Evolutionary conservation across 64 coral and sea anemone genomes (phyloP).

Genomic region (Porites lutea): DNA sequence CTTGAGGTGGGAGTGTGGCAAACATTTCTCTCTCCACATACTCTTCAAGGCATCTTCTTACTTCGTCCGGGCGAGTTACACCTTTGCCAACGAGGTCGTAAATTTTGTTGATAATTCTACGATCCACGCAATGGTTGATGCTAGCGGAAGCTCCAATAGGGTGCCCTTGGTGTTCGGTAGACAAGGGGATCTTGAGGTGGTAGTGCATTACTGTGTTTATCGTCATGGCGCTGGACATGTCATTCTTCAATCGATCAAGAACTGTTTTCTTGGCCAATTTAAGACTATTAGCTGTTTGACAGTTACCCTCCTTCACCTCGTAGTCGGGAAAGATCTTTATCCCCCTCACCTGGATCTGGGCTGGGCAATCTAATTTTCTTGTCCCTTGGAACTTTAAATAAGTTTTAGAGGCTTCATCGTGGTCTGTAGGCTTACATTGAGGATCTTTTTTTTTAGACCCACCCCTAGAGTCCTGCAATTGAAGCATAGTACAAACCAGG

Average conservation of each 20-base stretch:
- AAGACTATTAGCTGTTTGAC: too few species aligned
- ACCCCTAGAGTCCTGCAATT: too few species aligned
- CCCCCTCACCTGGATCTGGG: too few species aligned
- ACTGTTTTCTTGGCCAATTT: too few species aligned
- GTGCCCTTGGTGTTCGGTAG: slow-evolving; percentile 6
- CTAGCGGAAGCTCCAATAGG: slow-evolving; percentile 27
- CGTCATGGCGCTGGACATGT: background rate
- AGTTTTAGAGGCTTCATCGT: slow-evolving; percentile 5
- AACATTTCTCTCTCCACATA: slow-evolving; percentile 51
- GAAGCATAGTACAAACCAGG: too few species aligned
- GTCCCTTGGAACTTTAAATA: background rate
- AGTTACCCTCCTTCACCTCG: too few species aligned
- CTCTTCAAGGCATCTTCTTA: slow-evolving; percentile 14
- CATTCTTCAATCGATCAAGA: too few species aligned
- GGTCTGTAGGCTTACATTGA: background rate
- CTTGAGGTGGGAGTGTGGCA: background rate
- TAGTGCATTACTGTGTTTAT: background rate
- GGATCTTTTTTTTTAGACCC: too few species aligned
- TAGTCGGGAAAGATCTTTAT: too few species aligned
- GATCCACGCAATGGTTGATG: slow-evolving; percentile 55
- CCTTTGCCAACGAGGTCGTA: slow-evolving; percentile 38
- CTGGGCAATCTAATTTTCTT: too few species aligned
- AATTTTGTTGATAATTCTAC: slow-evolving; percentile 18
- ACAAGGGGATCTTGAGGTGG: slow-evolving; percentile 31
- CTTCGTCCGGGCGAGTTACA: slow-evolving; percentile 26